Conservation (phyloP, 2,113 vertebrate species). For the Pantherophis guttatus region DNA sequence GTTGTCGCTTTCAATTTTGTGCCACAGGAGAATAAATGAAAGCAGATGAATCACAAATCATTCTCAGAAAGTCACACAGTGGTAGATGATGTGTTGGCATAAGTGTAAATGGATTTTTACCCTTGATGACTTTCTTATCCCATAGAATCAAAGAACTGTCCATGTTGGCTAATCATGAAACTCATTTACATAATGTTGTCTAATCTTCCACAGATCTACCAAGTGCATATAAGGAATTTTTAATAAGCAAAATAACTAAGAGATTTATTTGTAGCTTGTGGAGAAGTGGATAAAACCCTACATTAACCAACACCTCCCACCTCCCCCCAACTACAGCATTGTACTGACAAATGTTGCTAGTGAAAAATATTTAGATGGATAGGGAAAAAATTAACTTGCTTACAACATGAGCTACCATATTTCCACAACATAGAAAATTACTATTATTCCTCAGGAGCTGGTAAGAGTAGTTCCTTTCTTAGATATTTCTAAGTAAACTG, state of each 20-base stretch:
- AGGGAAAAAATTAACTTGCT: not conserved
- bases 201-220: not conserved
- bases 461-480: not conserved
- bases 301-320: not conserved
- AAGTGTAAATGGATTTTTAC: not conserved
- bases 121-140: not conserved
- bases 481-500: not conserved
- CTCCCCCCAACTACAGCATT: not conserved
- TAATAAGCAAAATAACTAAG: not conserved
- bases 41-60: not conserved
- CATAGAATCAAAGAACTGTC: not conserved
- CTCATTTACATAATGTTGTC: not conserved
- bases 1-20: not conserved
- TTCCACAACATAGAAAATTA: not conserved
- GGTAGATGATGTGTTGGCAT: fast-evolving
- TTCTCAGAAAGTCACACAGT: fast-evolving
- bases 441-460: not conserved
- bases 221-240: not conserved
- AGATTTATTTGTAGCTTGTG: not conserved
- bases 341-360: not conserved
- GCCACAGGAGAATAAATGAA: not conserved
- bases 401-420: not conserved
- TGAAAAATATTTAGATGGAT: not conserved
- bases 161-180: not conserved
- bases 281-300: conserved; percentile 8